Percentiles rank a stretch among this genome's conserved stretches.
phyloP scores from a whole-genome alignment of 2,888 invertebrate genomes.

The Acleris holmiana region DNA sequence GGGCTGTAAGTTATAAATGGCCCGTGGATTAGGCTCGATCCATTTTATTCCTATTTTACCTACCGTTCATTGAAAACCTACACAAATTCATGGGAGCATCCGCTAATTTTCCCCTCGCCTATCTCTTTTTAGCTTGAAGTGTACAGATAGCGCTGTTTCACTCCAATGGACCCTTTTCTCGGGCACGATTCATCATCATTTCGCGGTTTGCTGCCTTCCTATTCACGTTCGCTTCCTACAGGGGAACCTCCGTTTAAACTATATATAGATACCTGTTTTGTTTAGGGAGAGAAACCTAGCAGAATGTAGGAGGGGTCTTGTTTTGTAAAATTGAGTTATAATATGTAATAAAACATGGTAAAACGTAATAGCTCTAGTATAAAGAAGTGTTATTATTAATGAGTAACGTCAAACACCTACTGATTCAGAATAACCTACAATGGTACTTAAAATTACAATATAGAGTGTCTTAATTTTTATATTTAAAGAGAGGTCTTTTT shows the following conservation, averaged over 20 bases:
- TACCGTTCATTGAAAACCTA: slow-evolving; percentile 84
- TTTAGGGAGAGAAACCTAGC: neutral
- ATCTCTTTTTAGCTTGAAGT: slow-evolving; percentile 58
- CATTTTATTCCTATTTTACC: slow-evolving; percentile 84
- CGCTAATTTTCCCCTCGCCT: slow-evolving; percentile 72
- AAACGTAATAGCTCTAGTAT: too few species aligned
- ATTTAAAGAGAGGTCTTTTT: too few species aligned
- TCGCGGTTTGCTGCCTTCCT: slow-evolving; percentile 82
- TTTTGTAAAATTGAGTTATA: too few species aligned
- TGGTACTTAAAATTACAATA: too few species aligned
- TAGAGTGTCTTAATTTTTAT: too few species aligned
- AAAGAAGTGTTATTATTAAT: too few species aligned
- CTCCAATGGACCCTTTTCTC: slow-evolving; percentile 70
- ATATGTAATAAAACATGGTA: too few species aligned
- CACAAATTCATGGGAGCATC: slow-evolving; percentile 82
- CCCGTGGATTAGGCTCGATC: slow-evolving; percentile 78
- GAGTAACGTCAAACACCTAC: too few species aligned
- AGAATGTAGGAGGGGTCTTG: neutral
- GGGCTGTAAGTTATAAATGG: slow-evolving; percentile 84
- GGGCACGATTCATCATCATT: slow-evolving; percentile 83
- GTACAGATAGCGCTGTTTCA: slow-evolving; percentile 53
- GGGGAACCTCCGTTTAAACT: slow-evolving; percentile 23
- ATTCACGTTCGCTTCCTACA: slow-evolving; percentile 60
- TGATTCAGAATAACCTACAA: too few species aligned
- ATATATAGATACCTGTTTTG: slow-evolving; percentile 17